A percentile compares a stretch with the other conserved stretches of the same genome.
Evolutionary conservation across 2,113 vertebrate genomes (phyloP).

Genomic region (Lamprologus callipterus): DNA sequence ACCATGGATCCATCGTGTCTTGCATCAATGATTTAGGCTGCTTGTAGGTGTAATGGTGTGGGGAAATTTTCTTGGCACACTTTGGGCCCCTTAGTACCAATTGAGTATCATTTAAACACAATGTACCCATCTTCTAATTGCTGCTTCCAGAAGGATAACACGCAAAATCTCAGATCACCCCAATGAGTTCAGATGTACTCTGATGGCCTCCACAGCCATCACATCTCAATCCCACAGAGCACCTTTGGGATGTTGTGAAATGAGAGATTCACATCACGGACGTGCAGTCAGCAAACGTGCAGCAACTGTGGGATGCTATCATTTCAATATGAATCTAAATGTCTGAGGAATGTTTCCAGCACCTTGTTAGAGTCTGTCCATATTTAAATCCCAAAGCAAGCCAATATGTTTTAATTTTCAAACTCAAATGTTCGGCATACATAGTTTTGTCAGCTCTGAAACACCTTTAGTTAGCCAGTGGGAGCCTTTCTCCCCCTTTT

Average conservation of each 20-base stretch:
- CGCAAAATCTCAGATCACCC: not conserved
- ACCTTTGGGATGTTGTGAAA: not conserved
- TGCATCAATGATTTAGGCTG: not conserved
- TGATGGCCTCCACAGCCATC: not conserved
- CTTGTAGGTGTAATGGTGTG: not conserved
- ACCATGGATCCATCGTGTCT: not conserved
- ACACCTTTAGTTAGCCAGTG: not conserved
- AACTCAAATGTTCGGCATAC: not conserved
- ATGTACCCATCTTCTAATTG: not conserved
- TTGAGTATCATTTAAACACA: not conserved
- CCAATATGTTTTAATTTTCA: not conserved
- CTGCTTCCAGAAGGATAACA: not conserved
- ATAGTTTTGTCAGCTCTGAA: not conserved
- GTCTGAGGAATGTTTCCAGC: not conserved
- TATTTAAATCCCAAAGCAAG: not conserved
- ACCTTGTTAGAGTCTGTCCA: not conserved
- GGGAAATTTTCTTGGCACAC: not conserved
- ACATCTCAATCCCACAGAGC: not conserved
- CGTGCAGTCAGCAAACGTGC: not conserved
- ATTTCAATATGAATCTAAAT: not conserved
- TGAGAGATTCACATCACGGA: not conserved
- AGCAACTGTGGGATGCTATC: not conserved
- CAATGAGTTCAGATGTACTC: not conserved
- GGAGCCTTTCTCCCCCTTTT: accelerated
- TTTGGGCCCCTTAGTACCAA: not conserved